Base-by-base conservation (phyloP, 1,140 invertebrate species). In the Ceratina calcarata region DNA sequence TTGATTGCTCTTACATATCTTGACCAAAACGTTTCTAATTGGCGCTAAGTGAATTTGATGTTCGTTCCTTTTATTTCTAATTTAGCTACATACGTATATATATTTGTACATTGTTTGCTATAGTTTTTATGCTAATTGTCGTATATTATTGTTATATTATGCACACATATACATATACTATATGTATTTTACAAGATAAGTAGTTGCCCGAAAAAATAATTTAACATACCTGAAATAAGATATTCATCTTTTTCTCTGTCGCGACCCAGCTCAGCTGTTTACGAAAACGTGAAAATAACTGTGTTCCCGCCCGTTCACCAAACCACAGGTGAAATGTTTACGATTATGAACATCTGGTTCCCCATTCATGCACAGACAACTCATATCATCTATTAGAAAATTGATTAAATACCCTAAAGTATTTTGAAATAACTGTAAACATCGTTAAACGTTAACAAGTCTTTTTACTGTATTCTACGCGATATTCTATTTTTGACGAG, bases 1-100 rank as follows among this genome's bases (percentile, higher is more conserved):
- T 62, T 49, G 55, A 57, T 32, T 18, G 61, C 49, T 27, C 27
- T 32, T 32, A 32, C 32, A n/a, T 60, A 68, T 78, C 51, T 82
- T 79, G 66, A 62, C 62, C 53, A 60, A 61, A 69, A 60, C 78
- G 55, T 58, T 83, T 24, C 58, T 68, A 60, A 61, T 71, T 69
- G 15, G 53, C 49, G 49, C 8, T 71, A 55, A 58, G 49, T 77
- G 27, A 27, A 24, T 22, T 61, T n/a, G n/a, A 20, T 27, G 37
- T 55, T 58, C 8, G 27, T 32, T 4, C 27, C 27, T 32, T 32
- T 32, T 32, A 32, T 32, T 32, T 32, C 27, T 32, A 32, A 32
- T 4, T 32, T 32, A 4, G 27, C 27, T 32, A 51, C 20, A 13
- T 16, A n/a, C n/a, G n/a, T n/a, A n/a, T n/a, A n/a, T n/a, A n/a